Percentiles rank a stretch among this genome's conserved stretches.
phyloP scores from a whole-genome alignment of 2,888 invertebrate species.

The Heliconius sara region DNA sequence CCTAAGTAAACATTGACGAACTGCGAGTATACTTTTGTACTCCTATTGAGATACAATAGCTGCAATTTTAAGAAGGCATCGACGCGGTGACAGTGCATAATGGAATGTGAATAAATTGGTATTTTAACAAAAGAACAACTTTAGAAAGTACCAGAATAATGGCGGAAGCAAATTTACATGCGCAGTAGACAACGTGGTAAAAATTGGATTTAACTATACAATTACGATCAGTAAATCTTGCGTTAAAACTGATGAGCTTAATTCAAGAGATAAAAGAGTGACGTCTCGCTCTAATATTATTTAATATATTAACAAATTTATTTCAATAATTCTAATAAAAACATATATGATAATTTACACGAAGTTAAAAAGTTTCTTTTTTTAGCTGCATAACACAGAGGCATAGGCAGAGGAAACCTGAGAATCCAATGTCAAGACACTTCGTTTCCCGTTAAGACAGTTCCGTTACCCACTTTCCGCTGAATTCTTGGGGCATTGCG shows the following conservation, averaged over 20 bases:
- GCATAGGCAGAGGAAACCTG: no score
- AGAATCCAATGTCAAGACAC: no score
- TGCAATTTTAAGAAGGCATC: constrained; percentile 39
- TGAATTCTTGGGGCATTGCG: no score
- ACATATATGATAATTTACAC: no score
- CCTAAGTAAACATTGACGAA: constrained; percentile 1
- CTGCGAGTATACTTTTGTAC: neutral
- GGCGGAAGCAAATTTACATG: constrained; percentile 18
- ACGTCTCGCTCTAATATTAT: neutral
- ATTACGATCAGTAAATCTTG: neutral
- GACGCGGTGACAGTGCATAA: constrained; percentile 52
- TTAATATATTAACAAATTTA: neutral
- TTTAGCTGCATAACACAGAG: no score
- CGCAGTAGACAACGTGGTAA: constrained; percentile 9
- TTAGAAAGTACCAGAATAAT: constrained; percentile 47
- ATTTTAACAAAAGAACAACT: constrained; percentile 47
- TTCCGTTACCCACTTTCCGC: no score
- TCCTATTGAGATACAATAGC: neutral
- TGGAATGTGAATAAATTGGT: constrained; percentile 61
- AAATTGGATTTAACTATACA: neutral
- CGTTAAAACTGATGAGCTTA: neutral
- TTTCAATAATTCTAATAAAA: neutral
- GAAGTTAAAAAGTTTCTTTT: no score
- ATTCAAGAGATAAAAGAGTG: neutral
- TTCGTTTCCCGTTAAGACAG: no score